Evolutionary conservation across 2,797 vertebrate species (phyloP).

Genomic region (Pygocentrus nattereri): DNA sequence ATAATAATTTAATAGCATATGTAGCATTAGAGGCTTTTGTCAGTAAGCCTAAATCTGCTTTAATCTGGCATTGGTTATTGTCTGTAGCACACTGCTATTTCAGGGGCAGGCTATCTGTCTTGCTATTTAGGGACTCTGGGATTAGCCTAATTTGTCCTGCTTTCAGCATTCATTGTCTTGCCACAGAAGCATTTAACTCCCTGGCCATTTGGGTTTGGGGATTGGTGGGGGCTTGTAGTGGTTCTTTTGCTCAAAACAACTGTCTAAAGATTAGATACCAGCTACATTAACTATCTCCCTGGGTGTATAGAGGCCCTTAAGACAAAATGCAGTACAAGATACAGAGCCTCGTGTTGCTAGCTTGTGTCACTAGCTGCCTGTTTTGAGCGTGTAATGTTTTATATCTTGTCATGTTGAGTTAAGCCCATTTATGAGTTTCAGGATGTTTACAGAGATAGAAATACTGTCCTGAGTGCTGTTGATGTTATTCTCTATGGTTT

Average conservation of each 20-base stretch:
- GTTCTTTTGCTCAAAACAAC: not conserved
- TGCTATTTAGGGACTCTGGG: conserved; percentile 17
- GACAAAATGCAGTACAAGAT: conserved; percentile 3
- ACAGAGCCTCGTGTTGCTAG: not conserved
- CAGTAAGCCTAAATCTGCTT: not conserved
- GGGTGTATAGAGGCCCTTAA: not conserved
- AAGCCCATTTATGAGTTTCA: not conserved
- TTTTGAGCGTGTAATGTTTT: not conserved
- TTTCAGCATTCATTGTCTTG: conserved; percentile 9
- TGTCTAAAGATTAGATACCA: conserved; percentile 32
- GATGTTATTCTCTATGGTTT: too few relatives aligned
- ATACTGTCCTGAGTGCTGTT: too few relatives aligned
- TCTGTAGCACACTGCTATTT: conserved; percentile 13
- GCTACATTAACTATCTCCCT: conserved; percentile 5
- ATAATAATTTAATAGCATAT: not conserved
- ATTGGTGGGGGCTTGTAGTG: not conserved
- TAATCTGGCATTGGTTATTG: conserved; percentile 20
- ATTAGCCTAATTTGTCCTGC: conserved; percentile 27
- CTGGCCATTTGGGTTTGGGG: conserved; percentile 1
- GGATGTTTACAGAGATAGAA: too few relatives aligned
- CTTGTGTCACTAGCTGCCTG: not conserved
- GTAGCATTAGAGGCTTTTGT: not conserved
- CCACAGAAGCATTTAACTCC: conserved; percentile 9
- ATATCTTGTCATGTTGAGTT: not conserved
- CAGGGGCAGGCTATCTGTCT: conserved; percentile 6